Base-by-base conservation (phyloP, 1,140 invertebrate species). In the Aethina tumida region DNA sequence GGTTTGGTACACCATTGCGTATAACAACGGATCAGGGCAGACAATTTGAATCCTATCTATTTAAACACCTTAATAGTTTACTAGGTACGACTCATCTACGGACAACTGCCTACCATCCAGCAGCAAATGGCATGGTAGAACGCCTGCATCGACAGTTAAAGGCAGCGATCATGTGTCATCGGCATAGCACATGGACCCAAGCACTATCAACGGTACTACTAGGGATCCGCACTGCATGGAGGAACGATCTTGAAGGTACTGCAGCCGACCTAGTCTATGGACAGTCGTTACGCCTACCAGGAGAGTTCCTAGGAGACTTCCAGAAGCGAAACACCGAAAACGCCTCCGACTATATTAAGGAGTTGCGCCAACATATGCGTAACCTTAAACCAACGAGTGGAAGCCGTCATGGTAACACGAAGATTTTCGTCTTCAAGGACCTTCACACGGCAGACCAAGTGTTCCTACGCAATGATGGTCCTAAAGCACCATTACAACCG, bases 21-120 rank as follows among this genome's bases (percentile, higher is more conserved):
- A 58, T 70, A 8, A 67, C 58, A 0, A 63, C 59, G 0, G 65
- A 71, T 39, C 57, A 56, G 59, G 65, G 2, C 1, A 29, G 48
- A 5, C 58, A 62, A 37, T 69, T 69, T 35, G 53, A 63, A 32
- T 52, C 46, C 16, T 17, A 34, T 10, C 29, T 62, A 5, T 60
- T 59, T 7, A 20, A 27, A 6, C 12, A 42, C 10, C 43, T 62
- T 30, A 29, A 41, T 18, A 29, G 29, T 24, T 15, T 53, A 7
- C 17, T 53, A 3, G 57, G 59, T 4, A 37, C 34, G 16, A 25
- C 36, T 12, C 25, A 21, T 5, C 18, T 25, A n/a, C 19, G 13
- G 2, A 42, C 40, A 6, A 37, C 40, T 4, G 18, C 41, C 10
- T 39, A 43, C 18, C 26, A 35, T n/a, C 56, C 53, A 0, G 14